Evolutionary conservation across 2,113 vertebrate genomes (phyloP).

Genomic region (Phrynosoma blainvillii): DNA sequence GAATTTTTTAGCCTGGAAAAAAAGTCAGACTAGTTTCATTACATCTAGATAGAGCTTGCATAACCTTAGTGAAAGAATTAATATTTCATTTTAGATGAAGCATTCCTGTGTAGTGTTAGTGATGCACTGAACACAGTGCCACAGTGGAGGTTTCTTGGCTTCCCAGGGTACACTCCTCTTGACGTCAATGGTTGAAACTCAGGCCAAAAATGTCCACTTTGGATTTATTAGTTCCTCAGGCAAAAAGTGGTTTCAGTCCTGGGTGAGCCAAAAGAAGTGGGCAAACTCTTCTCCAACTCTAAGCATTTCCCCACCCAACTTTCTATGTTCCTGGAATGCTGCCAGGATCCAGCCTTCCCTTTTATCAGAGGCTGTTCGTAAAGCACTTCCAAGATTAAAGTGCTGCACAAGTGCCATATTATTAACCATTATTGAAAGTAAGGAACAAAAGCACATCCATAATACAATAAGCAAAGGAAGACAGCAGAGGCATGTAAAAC

Average conservation of each 20-base stretch:
- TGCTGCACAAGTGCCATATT: conserved; percentile 23
- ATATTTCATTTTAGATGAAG: conserved; percentile 66
- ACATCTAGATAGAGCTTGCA: conserved; percentile 49
- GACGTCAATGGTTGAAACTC: not conserved
- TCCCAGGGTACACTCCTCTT: not conserved
- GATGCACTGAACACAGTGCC: not conserved
- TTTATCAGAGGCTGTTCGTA: conserved; percentile 45
- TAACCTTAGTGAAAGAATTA: conserved; percentile 58
- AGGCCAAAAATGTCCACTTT: not conserved
- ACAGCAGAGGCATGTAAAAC: not conserved
- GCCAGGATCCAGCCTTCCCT: conserved; percentile 19
- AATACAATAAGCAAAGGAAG: conserved; percentile 10
- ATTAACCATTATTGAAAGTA: conserved; percentile 14
- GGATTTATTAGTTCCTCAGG: conserved; percentile 3
- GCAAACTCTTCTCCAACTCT: conserved; percentile 33
- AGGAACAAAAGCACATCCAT: conserved; percentile 25
- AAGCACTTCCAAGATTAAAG: conserved; percentile 48
- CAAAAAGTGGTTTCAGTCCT: not conserved
- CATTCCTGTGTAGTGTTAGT: not conserved
- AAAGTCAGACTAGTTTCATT: conserved; percentile 55
- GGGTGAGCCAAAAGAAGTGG: conserved; percentile 8
- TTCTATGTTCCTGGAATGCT: conserved; percentile 35
- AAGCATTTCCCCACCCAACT: conserved; percentile 33
- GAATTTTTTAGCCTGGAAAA: conserved; percentile 62
- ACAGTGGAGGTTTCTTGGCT: not conserved